phyloP scores from a whole-genome alignment of 2,797 vertebrate species.

The Glyptemys insculpta region DNA sequence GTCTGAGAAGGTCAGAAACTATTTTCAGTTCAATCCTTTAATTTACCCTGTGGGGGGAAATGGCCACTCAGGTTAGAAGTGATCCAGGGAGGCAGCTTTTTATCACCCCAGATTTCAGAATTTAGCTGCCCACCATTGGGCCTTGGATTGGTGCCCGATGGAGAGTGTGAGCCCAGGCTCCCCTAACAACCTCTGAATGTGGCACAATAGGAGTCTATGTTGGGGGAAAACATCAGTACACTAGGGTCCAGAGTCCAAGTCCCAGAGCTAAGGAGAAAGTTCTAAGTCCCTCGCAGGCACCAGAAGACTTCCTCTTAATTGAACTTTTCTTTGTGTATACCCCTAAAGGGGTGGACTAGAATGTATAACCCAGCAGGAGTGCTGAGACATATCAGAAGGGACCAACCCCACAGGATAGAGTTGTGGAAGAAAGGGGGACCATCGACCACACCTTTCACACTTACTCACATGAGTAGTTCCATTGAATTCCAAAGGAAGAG shows the following conservation, averaged over 20 bases:
- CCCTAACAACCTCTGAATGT: background rate
- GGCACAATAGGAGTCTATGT: background rate
- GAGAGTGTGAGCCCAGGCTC: background rate
- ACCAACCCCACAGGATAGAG: background rate
- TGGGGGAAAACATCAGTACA: background rate
- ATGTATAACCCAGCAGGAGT: background rate
- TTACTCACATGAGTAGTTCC: background rate
- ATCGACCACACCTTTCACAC: background rate
- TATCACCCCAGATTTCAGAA: too few relatives aligned
- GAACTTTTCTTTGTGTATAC: background rate
- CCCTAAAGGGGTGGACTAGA: background rate
- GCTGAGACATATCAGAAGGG: background rate
- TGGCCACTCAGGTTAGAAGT: too few relatives aligned
- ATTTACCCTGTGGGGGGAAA: too few relatives aligned
- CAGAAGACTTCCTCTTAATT: background rate
- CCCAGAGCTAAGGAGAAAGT: background rate
- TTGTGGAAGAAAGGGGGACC: background rate
- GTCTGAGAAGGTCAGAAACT: too few relatives aligned
- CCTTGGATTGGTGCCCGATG: background rate
- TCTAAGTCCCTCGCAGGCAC: background rate
- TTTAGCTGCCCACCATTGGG: background rate
- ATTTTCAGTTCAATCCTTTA: too few relatives aligned
- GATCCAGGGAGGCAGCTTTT: too few relatives aligned
- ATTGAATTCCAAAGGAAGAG: background rate
- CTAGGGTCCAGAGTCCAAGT: background rate